These are phyloP conservation scores for Nothoprocta pentlandii DNA, from an alignment of 2,113 vertebrate genomes.

Conservation along the genomic window DNA sequence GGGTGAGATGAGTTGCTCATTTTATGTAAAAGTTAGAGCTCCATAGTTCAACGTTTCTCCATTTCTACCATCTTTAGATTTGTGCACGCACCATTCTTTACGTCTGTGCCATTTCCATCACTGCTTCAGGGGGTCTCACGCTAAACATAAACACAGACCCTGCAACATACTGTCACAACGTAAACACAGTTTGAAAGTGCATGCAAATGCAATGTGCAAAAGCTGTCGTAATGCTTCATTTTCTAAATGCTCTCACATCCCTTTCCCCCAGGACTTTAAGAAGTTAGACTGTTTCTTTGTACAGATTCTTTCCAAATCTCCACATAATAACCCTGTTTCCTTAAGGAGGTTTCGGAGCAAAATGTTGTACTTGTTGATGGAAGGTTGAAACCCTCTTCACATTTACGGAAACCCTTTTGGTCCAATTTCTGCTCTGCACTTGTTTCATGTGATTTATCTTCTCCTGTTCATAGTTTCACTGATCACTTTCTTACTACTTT, in stretches of 20 bases:
- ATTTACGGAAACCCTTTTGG: slow-evolving; percentile 20
- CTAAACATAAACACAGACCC: neutral
- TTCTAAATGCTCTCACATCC: neutral
- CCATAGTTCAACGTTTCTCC: neutral
- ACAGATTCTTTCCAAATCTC: neutral
- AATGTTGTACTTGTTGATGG: neutral
- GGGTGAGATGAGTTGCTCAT: neutral
- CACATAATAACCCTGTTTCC: neutral
- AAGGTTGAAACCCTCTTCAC: neutral
- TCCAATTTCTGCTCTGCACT: slow-evolving; percentile 21
- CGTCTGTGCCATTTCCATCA: neutral
- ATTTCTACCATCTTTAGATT: neutral
- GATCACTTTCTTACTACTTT: slow-evolving; percentile 80
- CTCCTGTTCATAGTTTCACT: slow-evolving; percentile 71
- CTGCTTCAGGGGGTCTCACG: neutral
- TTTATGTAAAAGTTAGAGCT: neutral
- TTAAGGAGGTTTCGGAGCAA: neutral
- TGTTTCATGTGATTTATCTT: slow-evolving; percentile 69
- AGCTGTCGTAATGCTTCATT: neutral
- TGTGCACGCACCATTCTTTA: neutral
- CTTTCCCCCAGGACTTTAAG: neutral
- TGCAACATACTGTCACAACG: neutral
- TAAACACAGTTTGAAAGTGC: neutral
- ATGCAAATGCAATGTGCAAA: neutral
- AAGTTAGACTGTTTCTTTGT: neutral